phyloP scores from a whole-genome alignment of 2,797 vertebrate genomes.

The Leptodactylus fallax region DNA sequence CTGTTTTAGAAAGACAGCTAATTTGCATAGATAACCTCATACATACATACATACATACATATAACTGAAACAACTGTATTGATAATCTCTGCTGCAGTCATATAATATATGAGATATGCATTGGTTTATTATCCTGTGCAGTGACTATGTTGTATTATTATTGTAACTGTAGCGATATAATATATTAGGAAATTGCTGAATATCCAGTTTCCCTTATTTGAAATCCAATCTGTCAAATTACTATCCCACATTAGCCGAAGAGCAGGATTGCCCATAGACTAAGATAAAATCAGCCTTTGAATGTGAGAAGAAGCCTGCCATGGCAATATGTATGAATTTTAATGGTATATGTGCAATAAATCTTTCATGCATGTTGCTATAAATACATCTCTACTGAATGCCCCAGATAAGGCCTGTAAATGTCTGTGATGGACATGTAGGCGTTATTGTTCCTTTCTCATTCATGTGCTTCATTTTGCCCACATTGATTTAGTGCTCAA shows the following conservation, averaged over 20 bases:
- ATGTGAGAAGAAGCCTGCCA: not conserved
- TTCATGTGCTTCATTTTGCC: conserved; percentile 1
- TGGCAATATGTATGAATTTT: not conserved
- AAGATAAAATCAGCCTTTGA: not conserved
- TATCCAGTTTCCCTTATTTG: not conserved
- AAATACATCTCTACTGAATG: not conserved
- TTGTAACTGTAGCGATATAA: not conserved
- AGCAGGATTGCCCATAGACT: not conserved
- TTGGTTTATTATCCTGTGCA: no score
- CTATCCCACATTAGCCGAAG: not conserved
- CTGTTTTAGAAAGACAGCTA: no score
- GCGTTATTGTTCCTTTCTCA: not conserved
- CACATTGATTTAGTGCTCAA: conserved; percentile 1
- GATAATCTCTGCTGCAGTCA: no score
- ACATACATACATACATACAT: no score
- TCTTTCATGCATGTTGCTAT: conserved; percentile 33
- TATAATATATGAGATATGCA: no score
- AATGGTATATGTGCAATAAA: not conserved
- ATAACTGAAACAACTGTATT: no score
- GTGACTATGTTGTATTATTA: not conserved
- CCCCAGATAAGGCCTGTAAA: not conserved
- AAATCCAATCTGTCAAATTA: not conserved
- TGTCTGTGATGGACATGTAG: not conserved
- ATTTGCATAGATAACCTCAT: no score
- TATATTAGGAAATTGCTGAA: not conserved